Evolutionary conservation across 2,888 invertebrate species (phyloP).

Genomic region (Acholoe squamosa): DNA sequence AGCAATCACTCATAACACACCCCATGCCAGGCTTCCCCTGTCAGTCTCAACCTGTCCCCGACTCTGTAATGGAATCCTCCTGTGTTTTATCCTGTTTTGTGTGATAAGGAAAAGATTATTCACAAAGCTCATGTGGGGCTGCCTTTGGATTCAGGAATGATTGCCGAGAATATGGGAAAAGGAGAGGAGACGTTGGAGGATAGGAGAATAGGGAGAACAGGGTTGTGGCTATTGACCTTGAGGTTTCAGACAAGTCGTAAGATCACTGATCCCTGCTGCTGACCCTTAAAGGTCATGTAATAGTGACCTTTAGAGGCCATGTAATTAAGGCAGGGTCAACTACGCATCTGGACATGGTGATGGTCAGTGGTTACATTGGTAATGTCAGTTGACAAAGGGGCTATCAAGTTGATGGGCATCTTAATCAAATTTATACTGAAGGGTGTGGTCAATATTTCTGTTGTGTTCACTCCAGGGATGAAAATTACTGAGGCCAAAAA

Average conservation of each 20-base stretch:
- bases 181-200: not conserved
- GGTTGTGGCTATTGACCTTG: not conserved
- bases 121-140: not conserved
- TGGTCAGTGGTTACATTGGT: not conserved
- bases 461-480: too few relatives aligned
- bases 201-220: too few relatives aligned
- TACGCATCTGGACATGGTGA: not conserved
- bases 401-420: not conserved
- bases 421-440: too few relatives aligned
- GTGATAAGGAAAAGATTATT: not conserved
- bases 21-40: not conserved
- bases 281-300: not conserved
- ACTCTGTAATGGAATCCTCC: conserved; percentile 13
- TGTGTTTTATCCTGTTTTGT: not conserved
- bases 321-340: conserved; percentile 35
- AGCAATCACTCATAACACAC: conserved; percentile 14
- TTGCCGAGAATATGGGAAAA: not conserved
- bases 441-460: too few relatives aligned
- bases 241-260: not conserved
- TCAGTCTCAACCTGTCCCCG: not conserved
- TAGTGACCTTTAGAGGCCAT: conserved; percentile 23
- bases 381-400: not conserved
- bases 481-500: too few relatives aligned
- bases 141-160: too few relatives aligned
- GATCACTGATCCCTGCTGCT: too few relatives aligned